Conservation (phyloP, 2,797 vertebrate species). For the Luscinia megarhynchos region DNA sequence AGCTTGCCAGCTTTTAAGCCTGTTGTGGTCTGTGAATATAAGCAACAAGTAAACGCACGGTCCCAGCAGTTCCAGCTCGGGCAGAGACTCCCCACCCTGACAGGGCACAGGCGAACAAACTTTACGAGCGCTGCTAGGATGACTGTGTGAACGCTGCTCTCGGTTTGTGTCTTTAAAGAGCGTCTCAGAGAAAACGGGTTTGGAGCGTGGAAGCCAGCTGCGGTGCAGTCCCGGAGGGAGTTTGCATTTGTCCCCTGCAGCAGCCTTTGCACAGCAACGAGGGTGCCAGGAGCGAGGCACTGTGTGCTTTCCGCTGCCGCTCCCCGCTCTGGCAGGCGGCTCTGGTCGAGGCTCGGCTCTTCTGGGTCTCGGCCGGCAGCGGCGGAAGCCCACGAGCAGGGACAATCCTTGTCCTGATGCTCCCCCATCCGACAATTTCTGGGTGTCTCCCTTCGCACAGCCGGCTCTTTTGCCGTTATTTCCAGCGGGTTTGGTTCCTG, state of each 20-base stretch:
- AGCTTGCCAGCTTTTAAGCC: background rate
- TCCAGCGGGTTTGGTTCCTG: background rate
- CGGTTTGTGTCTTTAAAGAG: background rate
- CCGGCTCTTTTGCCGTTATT: background rate
- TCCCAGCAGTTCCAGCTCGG: background rate
- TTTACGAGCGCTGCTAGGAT: background rate
- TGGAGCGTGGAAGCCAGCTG: background rate
- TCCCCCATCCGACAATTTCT: conserved; percentile 62
- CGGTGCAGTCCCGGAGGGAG: background rate
- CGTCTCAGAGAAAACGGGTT: background rate
- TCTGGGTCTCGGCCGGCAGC: background rate
- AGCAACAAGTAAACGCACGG: background rate
- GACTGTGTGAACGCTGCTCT: background rate
- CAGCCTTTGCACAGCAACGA: background rate
- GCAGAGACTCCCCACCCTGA: background rate
- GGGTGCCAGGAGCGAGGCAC: background rate
- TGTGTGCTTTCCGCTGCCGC: background rate
- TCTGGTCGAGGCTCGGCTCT: background rate
- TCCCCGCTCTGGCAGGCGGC: background rate
- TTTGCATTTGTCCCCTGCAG: background rate
- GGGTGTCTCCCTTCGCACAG: background rate
- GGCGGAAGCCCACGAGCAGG: conserved; percentile 5
- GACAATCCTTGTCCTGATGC: conserved; percentile 69
- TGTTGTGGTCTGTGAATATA: background rate
- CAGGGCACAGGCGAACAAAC: background rate